Evolutionary conservation across 2,888 invertebrate genomes (phyloP).

Genomic region (Lithosia quadra): DNA sequence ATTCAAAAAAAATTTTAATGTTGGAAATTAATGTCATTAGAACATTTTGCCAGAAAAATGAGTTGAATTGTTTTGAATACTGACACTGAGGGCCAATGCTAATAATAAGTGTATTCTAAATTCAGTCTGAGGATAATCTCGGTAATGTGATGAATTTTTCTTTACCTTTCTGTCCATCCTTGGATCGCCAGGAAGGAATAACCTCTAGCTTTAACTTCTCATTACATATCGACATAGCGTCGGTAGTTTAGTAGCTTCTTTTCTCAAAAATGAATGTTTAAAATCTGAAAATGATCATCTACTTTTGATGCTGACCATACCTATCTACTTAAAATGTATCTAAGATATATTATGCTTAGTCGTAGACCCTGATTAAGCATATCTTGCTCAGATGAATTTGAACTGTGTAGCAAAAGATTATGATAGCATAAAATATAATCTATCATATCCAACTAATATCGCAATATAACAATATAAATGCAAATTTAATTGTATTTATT

Average conservation of each 20-base stretch:
- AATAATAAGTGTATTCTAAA: no score
- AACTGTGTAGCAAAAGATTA: neutral
- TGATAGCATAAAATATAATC: neutral
- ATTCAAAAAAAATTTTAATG: conserved; percentile 17
- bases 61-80: neutral
- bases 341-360: neutral
- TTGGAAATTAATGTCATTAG: neutral
- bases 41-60: neutral
- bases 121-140: no score
- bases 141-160: no score
- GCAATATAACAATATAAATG: neutral
- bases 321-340: neutral
- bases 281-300: no score
- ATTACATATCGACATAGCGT: no score
- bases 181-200: neutral
- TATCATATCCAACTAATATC: neutral
- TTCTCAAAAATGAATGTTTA: no score
- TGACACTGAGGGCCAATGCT: neutral
- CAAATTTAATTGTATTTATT: neutral
- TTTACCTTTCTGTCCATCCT: neutral
- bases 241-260: no score
- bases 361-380: no score
- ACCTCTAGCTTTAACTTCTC: neutral
- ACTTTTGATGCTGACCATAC: no score
- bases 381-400: no score